Conservation (phyloP, 2,888 invertebrate genomes). For the Rhynchonema sp. region DNA sequence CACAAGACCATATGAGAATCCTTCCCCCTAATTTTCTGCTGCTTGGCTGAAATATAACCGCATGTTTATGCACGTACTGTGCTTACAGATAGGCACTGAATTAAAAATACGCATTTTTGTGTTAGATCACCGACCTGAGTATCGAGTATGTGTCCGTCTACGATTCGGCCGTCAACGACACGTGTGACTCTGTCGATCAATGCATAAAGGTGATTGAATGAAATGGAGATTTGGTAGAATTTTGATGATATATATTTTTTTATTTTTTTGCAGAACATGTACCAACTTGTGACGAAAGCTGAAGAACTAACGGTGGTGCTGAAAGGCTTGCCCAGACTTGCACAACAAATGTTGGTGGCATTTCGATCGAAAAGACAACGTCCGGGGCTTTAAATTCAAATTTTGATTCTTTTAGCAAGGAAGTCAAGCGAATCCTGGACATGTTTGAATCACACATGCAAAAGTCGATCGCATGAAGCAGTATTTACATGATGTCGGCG, state of each 20-base stretch:
- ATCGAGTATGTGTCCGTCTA: background rate
- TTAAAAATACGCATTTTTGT: too few relatives aligned
- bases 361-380: too few relatives aligned
- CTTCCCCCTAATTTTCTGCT: too few relatives aligned
- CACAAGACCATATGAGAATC: too few relatives aligned
- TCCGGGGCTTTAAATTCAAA: background rate
- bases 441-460: conserved; percentile 3
- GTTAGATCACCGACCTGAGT: background rate
- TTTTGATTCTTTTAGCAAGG: background rate
- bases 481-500: too few relatives aligned
- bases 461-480: background rate
- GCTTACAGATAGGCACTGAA: too few relatives aligned
- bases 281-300: conserved; percentile 1
- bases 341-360: background rate
- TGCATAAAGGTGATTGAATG: background rate
- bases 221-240: background rate
- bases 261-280: background rate
- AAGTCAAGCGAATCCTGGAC: background rate
- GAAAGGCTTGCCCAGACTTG: background rate
- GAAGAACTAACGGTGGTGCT: background rate
- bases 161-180: background rate
- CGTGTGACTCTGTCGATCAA: background rate
- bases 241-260: background rate
- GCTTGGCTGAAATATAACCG: too few relatives aligned
- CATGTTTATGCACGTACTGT: too few relatives aligned